Evolutionary conservation across 2,888 invertebrate genomes (phyloP).

Genomic region (Thysanoteuthis rhombus): DNA sequence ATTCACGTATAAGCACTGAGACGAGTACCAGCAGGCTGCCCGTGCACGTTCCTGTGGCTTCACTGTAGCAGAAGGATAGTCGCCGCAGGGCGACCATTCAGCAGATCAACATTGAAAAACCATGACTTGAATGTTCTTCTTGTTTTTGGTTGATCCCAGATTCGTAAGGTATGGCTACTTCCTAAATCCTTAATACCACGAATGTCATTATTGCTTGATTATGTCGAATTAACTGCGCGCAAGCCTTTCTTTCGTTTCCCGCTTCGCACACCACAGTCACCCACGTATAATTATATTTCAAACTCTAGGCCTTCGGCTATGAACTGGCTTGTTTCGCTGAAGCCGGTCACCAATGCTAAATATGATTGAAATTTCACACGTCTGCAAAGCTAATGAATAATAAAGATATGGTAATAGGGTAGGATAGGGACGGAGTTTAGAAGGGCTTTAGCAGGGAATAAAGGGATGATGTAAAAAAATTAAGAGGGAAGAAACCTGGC

Average conservation of each 20-base stretch:
- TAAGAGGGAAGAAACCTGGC: no score
- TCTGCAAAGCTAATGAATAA: background rate
- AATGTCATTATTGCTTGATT: conserved; percentile 12
- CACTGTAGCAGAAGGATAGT: background rate
- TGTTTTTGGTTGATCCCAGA: background rate
- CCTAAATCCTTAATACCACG: conserved; percentile 12
- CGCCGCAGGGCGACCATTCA: background rate
- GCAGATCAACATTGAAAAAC: background rate
- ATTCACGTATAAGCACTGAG: background rate
- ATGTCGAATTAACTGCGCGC: background rate
- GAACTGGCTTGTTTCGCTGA: background rate
- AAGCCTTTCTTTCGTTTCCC: background rate
- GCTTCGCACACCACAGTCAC: background rate
- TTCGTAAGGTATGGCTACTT: conserved; percentile 12
- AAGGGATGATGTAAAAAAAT: background rate
- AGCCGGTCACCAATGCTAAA: background rate
- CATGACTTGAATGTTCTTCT: background rate
- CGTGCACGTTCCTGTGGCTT: background rate
- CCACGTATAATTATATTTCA: background rate
- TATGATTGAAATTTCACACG: conserved; percentile 12
- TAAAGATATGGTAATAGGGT: background rate
- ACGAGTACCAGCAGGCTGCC: background rate
- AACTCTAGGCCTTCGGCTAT: background rate
- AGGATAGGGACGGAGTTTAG: background rate
- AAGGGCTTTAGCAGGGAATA: background rate